These are phyloP conservation scores for Sesamia inferens DNA, from an alignment of 2,888 invertebrate species.

Conservation along the genomic window DNA sequence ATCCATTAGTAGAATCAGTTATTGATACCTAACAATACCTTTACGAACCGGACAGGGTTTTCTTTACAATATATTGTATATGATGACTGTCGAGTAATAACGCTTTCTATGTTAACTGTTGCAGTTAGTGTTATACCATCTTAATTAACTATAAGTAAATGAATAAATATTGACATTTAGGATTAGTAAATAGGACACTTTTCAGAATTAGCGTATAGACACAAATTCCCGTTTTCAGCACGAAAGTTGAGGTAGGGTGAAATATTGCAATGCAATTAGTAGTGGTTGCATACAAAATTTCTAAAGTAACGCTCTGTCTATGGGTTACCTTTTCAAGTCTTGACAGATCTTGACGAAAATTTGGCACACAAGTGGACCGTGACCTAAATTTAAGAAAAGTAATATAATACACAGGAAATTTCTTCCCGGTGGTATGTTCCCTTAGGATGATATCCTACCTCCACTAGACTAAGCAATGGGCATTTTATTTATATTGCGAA, in stretches of 20 bases:
- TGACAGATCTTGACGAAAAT: too few relatives aligned
- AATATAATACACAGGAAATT: not conserved
- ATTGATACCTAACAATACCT: too few relatives aligned
- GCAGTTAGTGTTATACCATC: too few relatives aligned
- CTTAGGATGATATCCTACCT: not conserved
- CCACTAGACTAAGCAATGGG: not conserved
- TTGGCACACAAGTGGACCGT: too few relatives aligned
- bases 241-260: not conserved
- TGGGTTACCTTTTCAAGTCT: not conserved
- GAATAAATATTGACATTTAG: not conserved
- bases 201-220: not conserved
- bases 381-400: not conserved
- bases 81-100: too few relatives aligned
- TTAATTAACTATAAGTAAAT: too few relatives aligned
- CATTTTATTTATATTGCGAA: not conserved
- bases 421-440: not conserved
- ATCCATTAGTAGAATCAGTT: too few relatives aligned
- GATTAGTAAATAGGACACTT: not conserved
- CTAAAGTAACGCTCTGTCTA: not conserved
- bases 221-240: not conserved
- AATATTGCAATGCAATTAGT: too few relatives aligned
- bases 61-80: too few relatives aligned
- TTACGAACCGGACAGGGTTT: too few relatives aligned
- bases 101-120: too few relatives aligned
- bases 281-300: not conserved